Evolutionary conservation across 2,888 invertebrate species (phyloP).

Genomic region (Ophonus ardosiacus): DNA sequence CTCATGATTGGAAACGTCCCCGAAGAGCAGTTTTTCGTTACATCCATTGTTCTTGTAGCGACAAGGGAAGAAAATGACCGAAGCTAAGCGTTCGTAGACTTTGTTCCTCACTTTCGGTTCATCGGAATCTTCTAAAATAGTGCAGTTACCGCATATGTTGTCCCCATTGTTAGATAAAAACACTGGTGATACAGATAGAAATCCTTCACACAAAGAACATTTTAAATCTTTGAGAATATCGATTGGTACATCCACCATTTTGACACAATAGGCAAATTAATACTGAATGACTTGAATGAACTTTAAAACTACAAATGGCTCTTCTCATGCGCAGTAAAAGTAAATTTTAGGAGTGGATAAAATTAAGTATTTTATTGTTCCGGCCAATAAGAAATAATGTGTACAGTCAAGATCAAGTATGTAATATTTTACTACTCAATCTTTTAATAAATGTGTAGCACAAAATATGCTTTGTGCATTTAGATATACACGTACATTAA

Average conservation of each 20-base stretch:
- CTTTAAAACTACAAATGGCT: neutral
- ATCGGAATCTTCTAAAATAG: neutral
- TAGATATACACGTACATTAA: too few species aligned
- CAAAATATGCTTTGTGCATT: too few species aligned
- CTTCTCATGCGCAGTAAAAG: neutral
- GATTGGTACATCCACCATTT: neutral
- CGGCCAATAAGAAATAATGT: too few species aligned
- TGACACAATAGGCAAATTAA: neutral
- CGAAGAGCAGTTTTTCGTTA: neutral
- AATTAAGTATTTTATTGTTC: neutral
- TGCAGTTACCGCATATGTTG: slow-evolving; percentile 9
- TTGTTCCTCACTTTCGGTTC: neutral
- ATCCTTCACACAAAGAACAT: slow-evolving; percentile 2
- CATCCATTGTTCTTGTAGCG: slow-evolving; percentile 22
- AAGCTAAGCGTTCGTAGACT: neutral
- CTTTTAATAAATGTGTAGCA: too few species aligned
- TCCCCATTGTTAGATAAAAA: neutral
- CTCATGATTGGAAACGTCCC: neutral
- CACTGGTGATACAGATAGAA: neutral
- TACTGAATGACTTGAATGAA: neutral
- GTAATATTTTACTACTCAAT: too few species aligned
- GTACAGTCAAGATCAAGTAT: too few species aligned
- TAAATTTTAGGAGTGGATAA: neutral
- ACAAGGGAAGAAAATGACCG: slow-evolving; percentile 28
- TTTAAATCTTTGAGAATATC: neutral